Evolutionary conservation across 2,797 vertebrate species (phyloP), one percentile per base, ranked within the genome.

Genomic region (Mareca strepera): DNA sequence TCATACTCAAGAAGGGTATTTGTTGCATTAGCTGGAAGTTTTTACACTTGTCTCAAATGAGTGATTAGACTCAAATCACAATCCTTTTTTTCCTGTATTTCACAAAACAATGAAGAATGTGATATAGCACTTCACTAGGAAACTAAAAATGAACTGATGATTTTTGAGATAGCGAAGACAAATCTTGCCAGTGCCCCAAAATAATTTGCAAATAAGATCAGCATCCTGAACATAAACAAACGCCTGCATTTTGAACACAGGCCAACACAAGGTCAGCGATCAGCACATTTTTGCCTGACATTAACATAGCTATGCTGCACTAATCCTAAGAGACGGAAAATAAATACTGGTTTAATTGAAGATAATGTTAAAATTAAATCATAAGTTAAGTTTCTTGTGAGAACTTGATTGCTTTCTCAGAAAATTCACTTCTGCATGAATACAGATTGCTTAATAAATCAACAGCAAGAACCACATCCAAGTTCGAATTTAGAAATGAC

Each of bases 1-100:
- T 97, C 96, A 96, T 97, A 98, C 96, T 97, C 94, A 97, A 96
- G 96, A 95, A 95, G 94, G 96, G 96, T 97, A 97, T 97, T 95
- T 97, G 97, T 96, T 97, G 90, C 97, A 91, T 96, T 93, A 92
- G 88, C 67, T 94, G 66, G 77, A 94, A 96, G 70, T 93, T 97
- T 92, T 86, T 91, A 63, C 73, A 48, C 82, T 94, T 86, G 82
- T 67, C 87, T 93, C 76, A 4, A 96, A 80, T 35, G 81, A 94
- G 60, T 2, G 0, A 91, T 85, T 90, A 86, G 91, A 95, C 76
- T 82, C 2, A 84, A 95, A 88, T 37, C 6, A 69, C 39, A 8
- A 26, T 15, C 22, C 7, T 44, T 29, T 56, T 37, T 58, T 50
- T 17, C 6, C 17, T 9, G 7, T 60, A 78, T 84, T 86, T 90